Base-by-base conservation (phyloP, 2,797 vertebrate genomes). In the Psittacula derbiana region DNA sequence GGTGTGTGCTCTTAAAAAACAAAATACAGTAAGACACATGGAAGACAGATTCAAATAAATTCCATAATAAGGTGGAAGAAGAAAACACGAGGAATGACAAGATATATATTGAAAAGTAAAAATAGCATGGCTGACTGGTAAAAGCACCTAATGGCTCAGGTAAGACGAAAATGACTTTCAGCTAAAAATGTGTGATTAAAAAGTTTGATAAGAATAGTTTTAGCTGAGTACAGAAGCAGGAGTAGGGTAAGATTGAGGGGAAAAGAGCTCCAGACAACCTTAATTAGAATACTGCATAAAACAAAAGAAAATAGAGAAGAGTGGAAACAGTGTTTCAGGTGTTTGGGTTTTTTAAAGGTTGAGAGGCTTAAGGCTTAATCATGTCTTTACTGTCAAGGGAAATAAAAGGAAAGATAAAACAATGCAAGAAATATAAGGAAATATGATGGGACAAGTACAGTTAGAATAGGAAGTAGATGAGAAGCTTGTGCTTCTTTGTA, bases 311-410 rank as follows among this genome's bases (percentile, higher is more conserved):
- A 62, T 4, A 14, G n/a, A 33, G 73, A 90, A 88, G 33, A 87
- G 28, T 19, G 61, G 36, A 78, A 88, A 58, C 58, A 43, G 38
- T 52, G 44, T 75, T 93, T 84, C 43, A 80, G 62, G 61, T 78
- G 62, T 47, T 70, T 47, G 44, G 6, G 9, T 76, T 66, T 80
- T 70, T 46, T 90, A 76, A 90, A 92, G 70, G 80, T 90, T 93
- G 73, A 84, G 62, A 79, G 62, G 55, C 83, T 92, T 93, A 92
- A 87, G 46, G 30, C 30, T 92, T 92, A 92, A 93, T 79, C 60
- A 41, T 75, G 47, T 64, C 86, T 93, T 88, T 92, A 82, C 80
- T 92, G 64, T 82, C 76, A 90, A 60, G 80, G 31, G 44, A 93
- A 95, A 88, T 61, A 55, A 80, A 93, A 80, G 38, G 25, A 61